These are phyloP conservation scores for Drosophila littoralis DNA, from an alignment of 1,140 invertebrate species.

Conservation along the genomic window DNA sequence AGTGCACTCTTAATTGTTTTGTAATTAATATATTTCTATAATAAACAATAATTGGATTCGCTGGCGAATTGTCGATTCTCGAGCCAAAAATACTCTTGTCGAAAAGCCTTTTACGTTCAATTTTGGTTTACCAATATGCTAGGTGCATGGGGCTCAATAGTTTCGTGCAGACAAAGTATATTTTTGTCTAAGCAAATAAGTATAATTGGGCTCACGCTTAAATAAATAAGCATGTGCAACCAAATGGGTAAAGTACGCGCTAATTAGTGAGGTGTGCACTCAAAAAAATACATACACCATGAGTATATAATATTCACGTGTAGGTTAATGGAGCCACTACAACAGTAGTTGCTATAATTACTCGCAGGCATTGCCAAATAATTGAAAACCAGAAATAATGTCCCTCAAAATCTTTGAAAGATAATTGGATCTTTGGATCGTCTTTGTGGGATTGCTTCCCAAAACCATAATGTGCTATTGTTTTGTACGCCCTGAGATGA, in stretches of 20 bases:
- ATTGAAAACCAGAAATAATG: conserved; percentile 7
- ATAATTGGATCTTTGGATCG: conserved; percentile 2
- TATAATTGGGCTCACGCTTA: conserved; percentile 26
- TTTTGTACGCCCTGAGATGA: conserved; percentile 26
- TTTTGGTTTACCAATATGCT: conserved; percentile 40
- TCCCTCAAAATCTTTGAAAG: conserved; percentile 2
- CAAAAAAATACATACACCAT: conserved; percentile 3
- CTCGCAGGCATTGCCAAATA: conserved; percentile 12
- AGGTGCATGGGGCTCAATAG: conserved; percentile 15
- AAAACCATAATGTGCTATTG: conserved; percentile 58
- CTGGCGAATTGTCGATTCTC: conserved; percentile 45
- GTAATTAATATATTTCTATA: conserved; percentile 60
- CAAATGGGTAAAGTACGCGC: conserved; percentile 7
- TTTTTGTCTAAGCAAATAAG: neutral
- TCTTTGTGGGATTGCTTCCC: conserved; percentile 30
- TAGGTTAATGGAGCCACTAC: neutral
- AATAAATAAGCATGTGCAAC: neutral
- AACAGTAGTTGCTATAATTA: conserved; percentile 9
- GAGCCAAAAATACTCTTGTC: conserved; percentile 31
- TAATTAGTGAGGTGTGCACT: neutral
- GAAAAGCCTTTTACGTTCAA: conserved; percentile 32
- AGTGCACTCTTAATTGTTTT: conserved; percentile 14
- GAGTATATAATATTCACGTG: neutral
- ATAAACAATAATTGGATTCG: conserved; percentile 57
- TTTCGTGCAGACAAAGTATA: conserved; percentile 5